Evolutionary conservation across 2,797 vertebrate species (phyloP).

Genomic region (Eurystomus glaucurus): DNA sequence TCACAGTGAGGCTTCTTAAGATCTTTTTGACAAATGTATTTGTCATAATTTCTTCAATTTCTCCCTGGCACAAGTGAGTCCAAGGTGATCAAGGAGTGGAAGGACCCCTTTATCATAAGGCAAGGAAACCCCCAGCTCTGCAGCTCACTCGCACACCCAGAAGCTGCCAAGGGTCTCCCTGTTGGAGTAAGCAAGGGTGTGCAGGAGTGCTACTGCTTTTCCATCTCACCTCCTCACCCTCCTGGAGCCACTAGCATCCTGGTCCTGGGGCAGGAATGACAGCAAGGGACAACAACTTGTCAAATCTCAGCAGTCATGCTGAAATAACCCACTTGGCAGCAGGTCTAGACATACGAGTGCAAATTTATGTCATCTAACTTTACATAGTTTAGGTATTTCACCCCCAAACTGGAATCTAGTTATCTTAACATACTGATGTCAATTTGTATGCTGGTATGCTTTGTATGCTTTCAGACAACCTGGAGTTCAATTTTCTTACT

Average conservation of each 20-base stretch:
- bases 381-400: background rate
- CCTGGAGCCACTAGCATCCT: background rate
- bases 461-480: background rate
- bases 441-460: background rate
- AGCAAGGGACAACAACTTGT: background rate
- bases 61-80: background rate
- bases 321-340: background rate
- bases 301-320: background rate
- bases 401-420: background rate
- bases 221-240: background rate
- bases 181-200: rapidly evolving
- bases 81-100: background rate
- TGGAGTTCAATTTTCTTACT: background rate
- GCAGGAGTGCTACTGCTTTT: background rate
- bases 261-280: background rate
- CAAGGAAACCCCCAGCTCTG: background rate
- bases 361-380: background rate
- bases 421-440: background rate
- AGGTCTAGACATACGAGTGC: rapidly evolving
- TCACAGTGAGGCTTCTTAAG: slow-evolving; percentile 8
- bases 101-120: background rate
- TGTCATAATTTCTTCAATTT: background rate
- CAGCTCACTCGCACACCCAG: background rate
- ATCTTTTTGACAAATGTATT: slow-evolving; percentile 3
- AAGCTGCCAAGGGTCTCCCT: background rate